Conservation (phyloP, 2,797 vertebrate species). For the Clarias platycephalus region DNA sequence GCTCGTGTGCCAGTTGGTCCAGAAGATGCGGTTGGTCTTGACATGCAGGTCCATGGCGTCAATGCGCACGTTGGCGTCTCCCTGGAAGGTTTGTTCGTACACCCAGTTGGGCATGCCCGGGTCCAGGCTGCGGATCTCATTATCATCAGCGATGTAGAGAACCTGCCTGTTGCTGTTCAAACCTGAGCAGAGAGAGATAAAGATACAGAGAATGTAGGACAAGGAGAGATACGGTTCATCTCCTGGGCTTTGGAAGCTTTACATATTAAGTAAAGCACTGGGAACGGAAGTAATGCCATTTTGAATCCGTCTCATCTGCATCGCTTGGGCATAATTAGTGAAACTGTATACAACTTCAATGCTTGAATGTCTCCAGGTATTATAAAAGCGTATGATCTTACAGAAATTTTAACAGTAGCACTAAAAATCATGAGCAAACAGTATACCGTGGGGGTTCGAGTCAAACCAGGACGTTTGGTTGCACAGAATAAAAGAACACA, state of each 20-base stretch:
- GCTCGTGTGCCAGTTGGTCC: conserved; percentile 98
- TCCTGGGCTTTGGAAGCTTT: not conserved
- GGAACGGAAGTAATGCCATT: not conserved
- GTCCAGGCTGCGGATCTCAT: conserved; percentile 94
- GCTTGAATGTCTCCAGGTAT: not conserved
- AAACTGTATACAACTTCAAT: not conserved
- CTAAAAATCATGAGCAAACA: not conserved
- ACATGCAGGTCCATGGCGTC: conserved; percentile 94
- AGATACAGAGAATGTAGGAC: not conserved
- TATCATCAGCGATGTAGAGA: conserved; percentile 94
- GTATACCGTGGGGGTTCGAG: not conserved
- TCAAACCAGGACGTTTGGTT: no score
- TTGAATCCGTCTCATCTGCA: not conserved
- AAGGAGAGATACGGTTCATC: not conserved
- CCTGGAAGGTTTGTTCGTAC: conserved; percentile 94
- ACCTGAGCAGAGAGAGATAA: conserved; percentile 62
- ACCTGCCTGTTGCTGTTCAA: conserved; percentile 82
- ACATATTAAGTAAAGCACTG: not conserved
- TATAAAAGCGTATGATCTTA: not conserved
- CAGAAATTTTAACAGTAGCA: not conserved
- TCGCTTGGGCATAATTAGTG: not conserved
- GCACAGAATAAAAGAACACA: no score
- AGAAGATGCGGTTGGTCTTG: conserved; percentile 93
- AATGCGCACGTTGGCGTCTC: conserved; percentile 88
- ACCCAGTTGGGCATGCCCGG: conserved; percentile 89